These are phyloP conservation scores for Incurvaria masculella DNA, from an alignment of 2,888 invertebrate genomes.

Conservation along the genomic window DNA sequence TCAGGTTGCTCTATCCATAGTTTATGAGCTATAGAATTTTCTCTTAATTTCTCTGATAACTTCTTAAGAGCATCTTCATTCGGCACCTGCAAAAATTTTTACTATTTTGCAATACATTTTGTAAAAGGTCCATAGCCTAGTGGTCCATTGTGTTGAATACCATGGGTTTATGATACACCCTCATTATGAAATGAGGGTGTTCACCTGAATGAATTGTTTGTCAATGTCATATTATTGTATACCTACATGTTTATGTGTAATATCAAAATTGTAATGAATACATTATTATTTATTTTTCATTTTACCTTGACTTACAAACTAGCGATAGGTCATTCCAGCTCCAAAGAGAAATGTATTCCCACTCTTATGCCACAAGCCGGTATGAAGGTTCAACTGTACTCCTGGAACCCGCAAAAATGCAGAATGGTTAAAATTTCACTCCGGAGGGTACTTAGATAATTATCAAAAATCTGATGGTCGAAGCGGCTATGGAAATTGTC, in stretches of 20 bases:
- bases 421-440: too few relatives aligned
- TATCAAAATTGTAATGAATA: too few relatives aligned
- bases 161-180: not conserved
- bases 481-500: too few relatives aligned
- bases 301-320: too few relatives aligned
- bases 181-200: not conserved
- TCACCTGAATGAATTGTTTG: not conserved
- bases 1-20: slow-evolving; percentile 98
- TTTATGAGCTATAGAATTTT: slow-evolving; percentile 78
- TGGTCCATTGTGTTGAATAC: not conserved
- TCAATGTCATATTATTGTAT: not conserved
- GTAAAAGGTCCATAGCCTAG: not conserved
- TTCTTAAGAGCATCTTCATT: slow-evolving; percentile 71
- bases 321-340: too few relatives aligned
- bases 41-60: slow-evolving; percentile 66
- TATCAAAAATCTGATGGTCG: too few relatives aligned
- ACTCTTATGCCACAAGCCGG: too few relatives aligned
- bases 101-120: not conserved
- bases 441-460: too few relatives aligned
- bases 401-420: too few relatives aligned
- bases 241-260: not conserved
- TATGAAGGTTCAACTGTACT: too few relatives aligned
- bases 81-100: slow-evolving; percentile 61
- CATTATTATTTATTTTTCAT: too few relatives aligned
- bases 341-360: too few relatives aligned